Conservation (phyloP, 2,888 invertebrate genomes). For the Tuta absoluta region DNA sequence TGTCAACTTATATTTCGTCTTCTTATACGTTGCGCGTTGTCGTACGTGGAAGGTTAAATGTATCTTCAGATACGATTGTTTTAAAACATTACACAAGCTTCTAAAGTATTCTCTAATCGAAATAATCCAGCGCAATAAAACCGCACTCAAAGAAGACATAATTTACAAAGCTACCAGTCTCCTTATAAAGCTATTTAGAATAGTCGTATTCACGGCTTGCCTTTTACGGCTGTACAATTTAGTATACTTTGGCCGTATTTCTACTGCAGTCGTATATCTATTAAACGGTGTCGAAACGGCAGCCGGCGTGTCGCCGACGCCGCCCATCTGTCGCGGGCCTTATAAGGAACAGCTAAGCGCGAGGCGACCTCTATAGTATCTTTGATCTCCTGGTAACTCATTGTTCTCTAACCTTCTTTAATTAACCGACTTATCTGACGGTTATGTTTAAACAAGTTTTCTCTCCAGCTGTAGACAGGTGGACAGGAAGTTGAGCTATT, state of each 20-base stretch:
- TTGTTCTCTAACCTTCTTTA: conserved; percentile 57
- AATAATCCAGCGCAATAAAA: not conserved
- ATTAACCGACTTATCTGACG: conserved; percentile 38
- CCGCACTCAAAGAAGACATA: conserved; percentile 18
- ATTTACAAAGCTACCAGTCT: conserved; percentile 8
- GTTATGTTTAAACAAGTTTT: conserved; percentile 45
- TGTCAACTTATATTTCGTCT: not conserved
- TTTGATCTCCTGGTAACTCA: conserved; percentile 42
- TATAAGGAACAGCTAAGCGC: conserved; percentile 23
- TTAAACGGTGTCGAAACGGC: conserved; percentile 14
- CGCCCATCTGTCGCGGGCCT: conserved; percentile 12
- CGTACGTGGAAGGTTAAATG: no score
- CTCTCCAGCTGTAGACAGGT: not conserved
- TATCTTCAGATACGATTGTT: not conserved
- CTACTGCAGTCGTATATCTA: conserved; percentile 12
- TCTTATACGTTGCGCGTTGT: no score
- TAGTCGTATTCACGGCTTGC: conserved; percentile 15
- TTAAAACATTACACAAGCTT: not conserved
- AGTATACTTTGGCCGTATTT: conserved; percentile 11
- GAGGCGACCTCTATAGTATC: conserved; percentile 22
- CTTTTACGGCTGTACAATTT: conserved; percentile 17
- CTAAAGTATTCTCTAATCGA: not conserved
- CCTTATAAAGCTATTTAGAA: conserved; percentile 20
- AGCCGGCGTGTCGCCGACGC: conserved; percentile 1
- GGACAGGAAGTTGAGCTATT: not conserved